These are phyloP conservation scores for Cyclophora punctaria DNA, from an alignment of 2,888 invertebrate genomes.

Conservation along the genomic window DNA sequence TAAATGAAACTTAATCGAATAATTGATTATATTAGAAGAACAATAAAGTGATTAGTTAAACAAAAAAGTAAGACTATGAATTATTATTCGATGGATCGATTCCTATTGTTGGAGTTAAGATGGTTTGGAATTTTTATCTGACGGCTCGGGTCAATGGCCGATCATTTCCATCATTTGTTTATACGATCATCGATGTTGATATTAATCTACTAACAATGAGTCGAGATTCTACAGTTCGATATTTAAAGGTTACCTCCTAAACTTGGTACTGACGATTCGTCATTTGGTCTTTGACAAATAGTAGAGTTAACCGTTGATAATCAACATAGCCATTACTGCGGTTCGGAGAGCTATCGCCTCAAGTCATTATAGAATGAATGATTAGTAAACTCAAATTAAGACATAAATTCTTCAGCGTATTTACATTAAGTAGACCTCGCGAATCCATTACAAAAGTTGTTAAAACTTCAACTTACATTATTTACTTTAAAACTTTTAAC, in stretches of 20 bases:
- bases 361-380: constrained; percentile 20
- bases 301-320: constrained; percentile 27
- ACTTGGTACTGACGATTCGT: constrained; percentile 48
- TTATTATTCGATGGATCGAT: constrained; percentile 67
- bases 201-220: constrained; percentile 62
- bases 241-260: constrained; percentile 45
- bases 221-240: constrained; percentile 55
- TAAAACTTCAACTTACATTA: too few species aligned
- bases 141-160: constrained; percentile 54
- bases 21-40: constrained; percentile 72
- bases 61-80: constrained; percentile 72
- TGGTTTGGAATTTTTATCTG: constrained; percentile 47
- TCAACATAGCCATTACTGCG: constrained; percentile 25
- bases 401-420: constrained; percentile 11
- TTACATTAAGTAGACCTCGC: constrained; percentile 15
- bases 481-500: too few species aligned
- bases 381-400: constrained; percentile 23
- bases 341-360: constrained; percentile 22
- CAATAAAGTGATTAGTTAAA: constrained; percentile 74
- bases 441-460: constrained; percentile 16
- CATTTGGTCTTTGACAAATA: constrained; percentile 36
- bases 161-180: constrained; percentile 65
- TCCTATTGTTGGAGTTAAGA: constrained; percentile 58
- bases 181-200: constrained; percentile 58
- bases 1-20: constrained; percentile 69